Conservation (phyloP, 2,888 invertebrate genomes). For the Asteroscopus sphinx region DNA sequence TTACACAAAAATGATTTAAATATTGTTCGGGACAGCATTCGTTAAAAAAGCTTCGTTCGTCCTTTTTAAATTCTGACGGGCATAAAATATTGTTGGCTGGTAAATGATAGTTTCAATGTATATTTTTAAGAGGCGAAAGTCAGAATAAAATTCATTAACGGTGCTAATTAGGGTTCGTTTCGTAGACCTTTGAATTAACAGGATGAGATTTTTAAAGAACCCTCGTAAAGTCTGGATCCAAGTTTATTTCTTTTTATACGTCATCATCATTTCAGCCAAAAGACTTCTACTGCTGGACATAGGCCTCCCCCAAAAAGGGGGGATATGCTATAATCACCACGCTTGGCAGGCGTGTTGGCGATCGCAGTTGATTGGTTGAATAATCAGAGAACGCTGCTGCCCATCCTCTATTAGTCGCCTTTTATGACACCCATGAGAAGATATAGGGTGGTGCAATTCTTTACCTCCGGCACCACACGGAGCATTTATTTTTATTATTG, state of each 20-base stretch:
- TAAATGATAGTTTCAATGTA: constrained; percentile 28
- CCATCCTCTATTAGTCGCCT: no score
- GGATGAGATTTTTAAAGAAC: not conserved
- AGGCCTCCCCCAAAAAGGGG: no score
- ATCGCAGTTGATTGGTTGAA: no score
- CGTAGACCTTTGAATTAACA: not conserved
- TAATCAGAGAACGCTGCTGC: no score
- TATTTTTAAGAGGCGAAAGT: constrained; percentile 17
- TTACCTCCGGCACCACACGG: no score
- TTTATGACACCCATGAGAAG: no score
- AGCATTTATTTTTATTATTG: no score
- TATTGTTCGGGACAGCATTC: constrained; percentile 47
- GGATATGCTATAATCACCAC: no score
- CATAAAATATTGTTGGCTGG: constrained; percentile 22
- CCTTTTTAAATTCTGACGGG: constrained; percentile 20
- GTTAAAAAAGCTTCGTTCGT: constrained; percentile 23
- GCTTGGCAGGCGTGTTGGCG: no score
- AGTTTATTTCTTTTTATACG: not conserved
- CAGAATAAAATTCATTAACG: constrained; percentile 9
- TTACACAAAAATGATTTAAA: constrained; percentile 41
- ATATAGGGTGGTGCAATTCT: no score
- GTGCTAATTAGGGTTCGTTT: constrained; percentile 25
- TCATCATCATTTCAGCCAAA: no score
- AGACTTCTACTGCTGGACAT: no score
- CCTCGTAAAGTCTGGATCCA: not conserved